phyloP scores from a whole-genome alignment of 2,797 vertebrate species.

The Labroides dimidiatus region DNA sequence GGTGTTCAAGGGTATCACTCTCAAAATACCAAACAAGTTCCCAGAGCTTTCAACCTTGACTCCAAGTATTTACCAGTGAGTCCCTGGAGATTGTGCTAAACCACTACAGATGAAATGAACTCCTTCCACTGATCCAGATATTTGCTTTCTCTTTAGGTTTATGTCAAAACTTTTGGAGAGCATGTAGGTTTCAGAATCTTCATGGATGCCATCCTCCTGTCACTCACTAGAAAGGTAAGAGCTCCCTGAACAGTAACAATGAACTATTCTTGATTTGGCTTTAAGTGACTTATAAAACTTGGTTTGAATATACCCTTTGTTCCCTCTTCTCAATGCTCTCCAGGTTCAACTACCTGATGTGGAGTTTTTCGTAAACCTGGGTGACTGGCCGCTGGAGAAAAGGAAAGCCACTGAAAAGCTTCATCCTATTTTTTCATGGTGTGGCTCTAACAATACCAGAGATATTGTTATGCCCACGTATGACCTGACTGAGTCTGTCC shows the following conservation, averaged over 20 bases:
- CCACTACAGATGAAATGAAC: no score
- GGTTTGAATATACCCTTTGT: neutral
- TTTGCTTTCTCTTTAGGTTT: slow-evolving; percentile 83
- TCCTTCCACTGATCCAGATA: neutral
- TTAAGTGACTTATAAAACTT: no score
- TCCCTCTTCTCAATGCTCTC: neutral
- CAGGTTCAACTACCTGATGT: slow-evolving; percentile 94
- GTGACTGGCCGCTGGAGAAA: slow-evolving; percentile 98
- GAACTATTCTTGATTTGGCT: no score
- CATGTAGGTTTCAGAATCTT: slow-evolving; percentile 98
- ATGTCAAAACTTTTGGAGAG: slow-evolving; percentile 94
- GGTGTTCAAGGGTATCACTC: slow-evolving; percentile 26
- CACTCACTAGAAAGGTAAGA: slow-evolving; percentile 93
- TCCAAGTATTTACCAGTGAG: no score
- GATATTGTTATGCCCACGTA: slow-evolving; percentile 99
- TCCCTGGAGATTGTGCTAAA: no score
- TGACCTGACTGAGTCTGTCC: slow-evolving; percentile 95
- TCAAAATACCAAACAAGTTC: slow-evolving; percentile 31
- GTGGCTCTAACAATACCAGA: slow-evolving; percentile 93
- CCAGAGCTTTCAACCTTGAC: no score
- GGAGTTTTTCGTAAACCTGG: slow-evolving; percentile 98
- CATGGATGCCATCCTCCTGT: slow-evolving; percentile 96
- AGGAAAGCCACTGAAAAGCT: slow-evolving; percentile 84
- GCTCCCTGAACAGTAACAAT: no score
- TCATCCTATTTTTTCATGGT: slow-evolving; percentile 98